phyloP scores from a whole-genome alignment of 2,888 invertebrate species.

The Andrena flavipes region DNA sequence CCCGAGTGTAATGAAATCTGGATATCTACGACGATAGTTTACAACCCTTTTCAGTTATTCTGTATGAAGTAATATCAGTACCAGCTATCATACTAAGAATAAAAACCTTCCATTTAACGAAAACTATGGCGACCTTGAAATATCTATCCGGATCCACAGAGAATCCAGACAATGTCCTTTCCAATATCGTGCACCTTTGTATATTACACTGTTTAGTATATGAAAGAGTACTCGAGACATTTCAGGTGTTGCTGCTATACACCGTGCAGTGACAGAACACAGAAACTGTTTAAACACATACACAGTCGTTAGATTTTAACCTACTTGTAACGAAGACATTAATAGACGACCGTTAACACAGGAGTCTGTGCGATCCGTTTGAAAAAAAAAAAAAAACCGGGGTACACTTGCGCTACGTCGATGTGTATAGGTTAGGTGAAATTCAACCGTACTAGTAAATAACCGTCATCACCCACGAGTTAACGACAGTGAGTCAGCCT shows the following conservation, averaged over 20 bases:
- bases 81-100: too few species aligned
- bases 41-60: background rate
- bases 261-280: too few species aligned
- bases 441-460: slow-evolving; percentile 41
- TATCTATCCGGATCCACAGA: too few species aligned
- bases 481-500: slow-evolving; percentile 47
- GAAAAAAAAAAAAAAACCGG: background rate
- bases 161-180: too few species aligned
- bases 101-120: too few species aligned
- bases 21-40: background rate
- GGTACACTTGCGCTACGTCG: slow-evolving; percentile 31
- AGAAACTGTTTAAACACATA: slow-evolving; percentile 1
- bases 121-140: too few species aligned
- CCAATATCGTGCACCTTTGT: too few species aligned
- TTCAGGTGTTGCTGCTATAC: too few species aligned
- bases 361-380: background rate
- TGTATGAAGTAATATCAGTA: too few species aligned
- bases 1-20: background rate
- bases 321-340: background rate
- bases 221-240: too few species aligned
- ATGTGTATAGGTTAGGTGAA: slow-evolving; percentile 61
- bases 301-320: background rate
- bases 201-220: too few species aligned
- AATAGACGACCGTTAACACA: background rate
- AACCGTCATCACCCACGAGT: slow-evolving; percentile 35